A percentile compares a stretch with the other conserved stretches of the same genome.
Evolutionary conservation across 1,140 invertebrate genomes (phyloP).

Genomic region (Bombus consobrinus): DNA sequence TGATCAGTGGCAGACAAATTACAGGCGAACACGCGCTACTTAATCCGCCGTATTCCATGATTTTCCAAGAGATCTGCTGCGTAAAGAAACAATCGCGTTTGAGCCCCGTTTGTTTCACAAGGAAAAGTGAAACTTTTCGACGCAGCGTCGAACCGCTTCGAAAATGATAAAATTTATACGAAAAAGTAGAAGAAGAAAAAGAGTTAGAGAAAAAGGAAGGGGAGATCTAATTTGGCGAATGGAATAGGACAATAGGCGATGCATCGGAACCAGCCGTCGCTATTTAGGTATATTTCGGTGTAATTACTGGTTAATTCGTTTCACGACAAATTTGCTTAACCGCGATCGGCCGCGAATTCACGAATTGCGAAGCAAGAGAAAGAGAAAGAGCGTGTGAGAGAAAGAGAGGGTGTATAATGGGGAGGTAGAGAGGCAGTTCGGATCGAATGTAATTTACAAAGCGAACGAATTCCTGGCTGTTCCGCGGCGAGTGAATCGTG

Average conservation of each 20-base stretch:
- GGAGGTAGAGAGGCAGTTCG: neutral
- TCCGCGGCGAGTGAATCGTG: conserved; percentile 12
- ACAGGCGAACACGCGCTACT: neutral
- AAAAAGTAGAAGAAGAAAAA: no score
- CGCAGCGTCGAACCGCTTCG: neutral
- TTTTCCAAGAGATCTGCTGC: neutral
- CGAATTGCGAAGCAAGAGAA: neutral
- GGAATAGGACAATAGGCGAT: neutral
- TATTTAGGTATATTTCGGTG: conserved; percentile 59
- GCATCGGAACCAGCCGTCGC: conserved; percentile 19
- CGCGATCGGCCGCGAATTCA: conserved; percentile 52
- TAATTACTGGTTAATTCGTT: conserved; percentile 59
- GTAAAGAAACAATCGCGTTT: neutral
- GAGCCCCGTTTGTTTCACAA: neutral
- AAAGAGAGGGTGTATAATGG: no score
- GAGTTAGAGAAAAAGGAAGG: neutral
- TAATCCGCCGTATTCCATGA: neutral
- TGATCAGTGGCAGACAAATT: neutral
- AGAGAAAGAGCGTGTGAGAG: no score
- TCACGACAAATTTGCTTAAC: conserved; percentile 61
- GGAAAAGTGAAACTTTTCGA: neutral
- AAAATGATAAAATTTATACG: neutral
- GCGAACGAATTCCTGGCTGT: conserved; percentile 31
- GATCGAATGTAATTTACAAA: conserved; percentile 58
- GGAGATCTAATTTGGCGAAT: conserved; percentile 37